These are phyloP conservation scores for Heliothis subflexa DNA, from an alignment of 1,140 invertebrate species.

Conservation along the genomic window DNA sequence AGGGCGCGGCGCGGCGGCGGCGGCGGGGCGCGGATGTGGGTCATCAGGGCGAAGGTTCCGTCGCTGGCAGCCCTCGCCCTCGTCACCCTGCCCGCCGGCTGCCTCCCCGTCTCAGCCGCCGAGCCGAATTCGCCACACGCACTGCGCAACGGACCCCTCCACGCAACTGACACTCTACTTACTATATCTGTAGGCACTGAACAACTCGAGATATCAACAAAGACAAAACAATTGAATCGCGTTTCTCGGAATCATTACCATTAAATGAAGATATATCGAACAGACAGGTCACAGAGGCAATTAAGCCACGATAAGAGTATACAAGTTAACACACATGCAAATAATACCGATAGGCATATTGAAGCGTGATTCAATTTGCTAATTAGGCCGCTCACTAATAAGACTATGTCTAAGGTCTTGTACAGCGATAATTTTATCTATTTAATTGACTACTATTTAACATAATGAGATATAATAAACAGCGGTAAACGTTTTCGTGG, in stretches of 20 bases:
- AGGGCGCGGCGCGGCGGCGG: slow-evolving; percentile 53
- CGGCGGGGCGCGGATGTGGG: slow-evolving; percentile 58
- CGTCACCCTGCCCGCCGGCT: slow-evolving; percentile 49
- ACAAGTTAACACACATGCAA: slow-evolving; percentile 55
- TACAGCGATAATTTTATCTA: slow-evolving; percentile 51
- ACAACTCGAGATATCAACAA: slow-evolving; percentile 42
- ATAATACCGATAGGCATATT: slow-evolving; percentile 54
- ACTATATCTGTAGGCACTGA: slow-evolving; percentile 42
- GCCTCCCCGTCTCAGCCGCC: slow-evolving; percentile 54
- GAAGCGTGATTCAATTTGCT: slow-evolving; percentile 61
- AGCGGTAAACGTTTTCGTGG: neutral
- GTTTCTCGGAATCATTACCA: slow-evolving; percentile 66
- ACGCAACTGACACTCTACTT: slow-evolving; percentile 39
- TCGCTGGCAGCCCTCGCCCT: slow-evolving; percentile 64
- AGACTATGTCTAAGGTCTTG: slow-evolving; percentile 55
- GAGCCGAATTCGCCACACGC: slow-evolving; percentile 61
- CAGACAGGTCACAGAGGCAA: slow-evolving; percentile 72
- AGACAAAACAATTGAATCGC: slow-evolving; percentile 60
- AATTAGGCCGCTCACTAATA: slow-evolving; percentile 60
- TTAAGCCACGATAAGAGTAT: slow-evolving; percentile 65
- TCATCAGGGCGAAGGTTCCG: slow-evolving; percentile 63
- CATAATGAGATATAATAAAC: neutral
- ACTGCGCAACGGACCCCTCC: slow-evolving; percentile 55
- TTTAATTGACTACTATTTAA: slow-evolving; percentile 35
- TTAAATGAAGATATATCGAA: slow-evolving; percentile 63